Evolutionary conservation across 1,140 invertebrate species (phyloP), one percentile per base, ranked within the genome.

Genomic region (Diorhabda elongata): DNA sequence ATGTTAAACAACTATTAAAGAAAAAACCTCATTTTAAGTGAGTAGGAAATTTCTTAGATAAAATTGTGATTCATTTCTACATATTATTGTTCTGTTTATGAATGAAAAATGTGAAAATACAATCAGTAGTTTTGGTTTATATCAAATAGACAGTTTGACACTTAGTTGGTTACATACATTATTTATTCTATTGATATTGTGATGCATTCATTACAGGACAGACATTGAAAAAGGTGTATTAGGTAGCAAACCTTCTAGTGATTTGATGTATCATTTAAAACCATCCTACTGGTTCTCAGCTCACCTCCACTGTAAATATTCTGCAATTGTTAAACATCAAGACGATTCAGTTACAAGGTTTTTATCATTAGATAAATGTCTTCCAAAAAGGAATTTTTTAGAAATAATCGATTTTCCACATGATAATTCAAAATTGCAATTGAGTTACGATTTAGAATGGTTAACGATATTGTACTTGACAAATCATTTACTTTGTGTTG

Each of bases 241-340:
- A 4, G 98, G 98, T 4, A 98, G 92, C 84, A 87, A 89, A 56
- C 91, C 95, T 44, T 86, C 88, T 52, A 89, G 91, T 81, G 91
- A 96, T 73, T 80, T 99, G 8, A 81, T 99, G 2, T 80, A 89
- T 61, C 77, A 85, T 52, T 78, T 99, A 58, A 87, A 93, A 80
- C 98, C 98, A 11, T 82, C 84, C 0, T 96, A 94, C 82, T 99
- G 97, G 97, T 99, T 99, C 84, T 84, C 97, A 61, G 98, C 96
- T 59, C 98, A 99, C 86, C 85, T 99, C 59, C 98, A 99, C 83
- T 95, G 93, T 73, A 95, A 97, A 84, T 99, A 97, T 86, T 87
- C 92, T 56, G 97, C 97, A 4, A 64, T 95, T 4, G 87, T 98
- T 6, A 84, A 87, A 43, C 93, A 96, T 82, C 77, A 85, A 42